Evolutionary conservation across 2,888 invertebrate genomes (phyloP).

Genomic region (Hydraecia micacea): DNA sequence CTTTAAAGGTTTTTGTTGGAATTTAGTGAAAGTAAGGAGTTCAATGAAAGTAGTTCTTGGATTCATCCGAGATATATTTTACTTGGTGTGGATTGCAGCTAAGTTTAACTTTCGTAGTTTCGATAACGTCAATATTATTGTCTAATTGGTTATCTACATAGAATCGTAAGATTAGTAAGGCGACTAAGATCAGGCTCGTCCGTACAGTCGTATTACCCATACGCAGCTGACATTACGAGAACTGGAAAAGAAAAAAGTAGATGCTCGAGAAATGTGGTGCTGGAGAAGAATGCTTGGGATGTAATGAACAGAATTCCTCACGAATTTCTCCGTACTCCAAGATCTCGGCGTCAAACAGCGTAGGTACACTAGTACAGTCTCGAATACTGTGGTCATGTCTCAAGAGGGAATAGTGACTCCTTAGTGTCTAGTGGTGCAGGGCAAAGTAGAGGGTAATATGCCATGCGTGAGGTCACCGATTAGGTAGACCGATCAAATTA

Average conservation of each 20-base stretch:
- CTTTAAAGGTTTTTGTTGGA: conserved; percentile 23
- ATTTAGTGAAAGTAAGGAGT: conserved; percentile 34
- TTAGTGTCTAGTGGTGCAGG: background rate
- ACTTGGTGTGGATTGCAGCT: background rate
- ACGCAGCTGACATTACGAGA: background rate
- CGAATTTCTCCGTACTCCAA: background rate
- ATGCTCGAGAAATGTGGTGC: background rate
- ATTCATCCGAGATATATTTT: background rate
- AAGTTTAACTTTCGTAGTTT: background rate
- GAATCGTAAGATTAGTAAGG: background rate
- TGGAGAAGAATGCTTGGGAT: background rate
- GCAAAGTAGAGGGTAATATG: background rate
- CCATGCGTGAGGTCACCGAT: background rate
- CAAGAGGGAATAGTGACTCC: too few relatives aligned
- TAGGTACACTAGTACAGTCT: background rate
- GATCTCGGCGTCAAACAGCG: background rate
- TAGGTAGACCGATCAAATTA: background rate
- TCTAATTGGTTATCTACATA: background rate
- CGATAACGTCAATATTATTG: background rate
- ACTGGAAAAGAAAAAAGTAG: background rate
- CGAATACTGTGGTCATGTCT: too few relatives aligned
- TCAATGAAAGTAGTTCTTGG: conserved; percentile 14
- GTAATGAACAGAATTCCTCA: background rate
- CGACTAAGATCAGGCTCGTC: background rate
- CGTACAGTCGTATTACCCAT: background rate